Evolutionary conservation across 2,113 vertebrate genomes (phyloP).

Genomic region (Saccopteryx bilineata): DNA sequence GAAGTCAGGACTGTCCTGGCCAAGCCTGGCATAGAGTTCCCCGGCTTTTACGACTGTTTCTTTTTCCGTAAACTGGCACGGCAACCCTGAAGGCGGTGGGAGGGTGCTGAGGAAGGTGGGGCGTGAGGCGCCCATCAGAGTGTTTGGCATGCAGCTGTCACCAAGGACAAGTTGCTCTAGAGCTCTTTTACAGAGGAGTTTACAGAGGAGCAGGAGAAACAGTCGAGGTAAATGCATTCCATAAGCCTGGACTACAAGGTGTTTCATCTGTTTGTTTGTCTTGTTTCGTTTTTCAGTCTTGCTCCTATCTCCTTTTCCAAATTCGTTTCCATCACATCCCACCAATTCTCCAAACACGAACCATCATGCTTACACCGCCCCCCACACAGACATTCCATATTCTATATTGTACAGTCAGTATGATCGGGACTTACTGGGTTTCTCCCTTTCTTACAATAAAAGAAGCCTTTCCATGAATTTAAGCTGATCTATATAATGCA

Average conservation of each 20-base stretch:
- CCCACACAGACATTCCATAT: background rate
- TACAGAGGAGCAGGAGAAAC: background rate
- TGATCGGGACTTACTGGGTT: background rate
- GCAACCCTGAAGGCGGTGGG: background rate
- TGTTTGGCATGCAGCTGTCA: rapidly evolving
- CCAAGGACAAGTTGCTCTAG: background rate
- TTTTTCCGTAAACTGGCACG: background rate
- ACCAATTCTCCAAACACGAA: background rate
- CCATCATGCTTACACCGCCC: background rate
- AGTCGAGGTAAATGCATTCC: background rate
- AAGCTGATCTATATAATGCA: background rate
- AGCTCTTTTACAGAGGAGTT: background rate
- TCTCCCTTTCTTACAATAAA: background rate
- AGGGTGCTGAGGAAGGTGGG: background rate
- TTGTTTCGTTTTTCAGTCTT: background rate
- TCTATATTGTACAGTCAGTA: background rate
- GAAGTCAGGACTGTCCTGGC: background rate
- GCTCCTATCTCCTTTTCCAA: background rate
- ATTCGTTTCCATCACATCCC: background rate
- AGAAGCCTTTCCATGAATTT: background rate
- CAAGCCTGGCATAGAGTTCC: background rate
- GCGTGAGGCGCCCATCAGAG: background rate
- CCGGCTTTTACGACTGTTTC: background rate
- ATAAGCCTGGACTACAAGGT: background rate
- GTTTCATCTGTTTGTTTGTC: background rate